Base-by-base conservation (phyloP, 35 echinoderm and acorn worm genomes). In the Ophiothrix spiculata region DNA sequence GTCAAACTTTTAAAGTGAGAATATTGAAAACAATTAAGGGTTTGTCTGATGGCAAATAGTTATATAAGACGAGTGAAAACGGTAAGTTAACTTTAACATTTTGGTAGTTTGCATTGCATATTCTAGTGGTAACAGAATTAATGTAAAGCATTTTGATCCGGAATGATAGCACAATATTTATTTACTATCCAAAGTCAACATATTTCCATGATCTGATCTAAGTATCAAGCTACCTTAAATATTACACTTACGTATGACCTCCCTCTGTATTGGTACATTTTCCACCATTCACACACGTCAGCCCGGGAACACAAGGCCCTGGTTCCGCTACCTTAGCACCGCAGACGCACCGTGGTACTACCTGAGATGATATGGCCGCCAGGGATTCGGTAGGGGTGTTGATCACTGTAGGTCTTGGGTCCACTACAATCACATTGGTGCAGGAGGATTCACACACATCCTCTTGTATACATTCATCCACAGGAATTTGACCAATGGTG, bases 401-500 rank as follows among this genome's bases (percentile, higher is more conserved):
- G 40, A 99, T 81, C 6, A 99, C 45, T 0, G 89, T 90, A 33
- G 96, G 96, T 25, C 63, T 85, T 31, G 86, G 80, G 75, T 91
- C 78, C 19, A 93, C 89, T 23, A 38, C 81, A 39, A 94, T 86
- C n/a, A 91, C 83, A 56, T 94, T 94, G 74, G 86, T 88, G 60
- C 96, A 99, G 0, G 93, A 90, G 1, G 78, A 90, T 79, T 99
- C 96, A 29, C 96, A 94, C 0, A 91, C 92, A 19, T 81, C 76
- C 75, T 93, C 96, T 17, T 88, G 37, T 33, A 84, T 63, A 36
- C 96, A 99, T 56, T 87, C 86, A 74, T 99, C 96, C 28, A 99
- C 88, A 29, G 83, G 86, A 81, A 99, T 85, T 64, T 87, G 86
- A 23, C 80, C 89, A 38, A 94, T 87, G 19, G n/a, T 87, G 31